phyloP scores from a whole-genome alignment of 37 sponge, comb jelly and placozoan genomes.

The Tethya wilhelma region DNA sequence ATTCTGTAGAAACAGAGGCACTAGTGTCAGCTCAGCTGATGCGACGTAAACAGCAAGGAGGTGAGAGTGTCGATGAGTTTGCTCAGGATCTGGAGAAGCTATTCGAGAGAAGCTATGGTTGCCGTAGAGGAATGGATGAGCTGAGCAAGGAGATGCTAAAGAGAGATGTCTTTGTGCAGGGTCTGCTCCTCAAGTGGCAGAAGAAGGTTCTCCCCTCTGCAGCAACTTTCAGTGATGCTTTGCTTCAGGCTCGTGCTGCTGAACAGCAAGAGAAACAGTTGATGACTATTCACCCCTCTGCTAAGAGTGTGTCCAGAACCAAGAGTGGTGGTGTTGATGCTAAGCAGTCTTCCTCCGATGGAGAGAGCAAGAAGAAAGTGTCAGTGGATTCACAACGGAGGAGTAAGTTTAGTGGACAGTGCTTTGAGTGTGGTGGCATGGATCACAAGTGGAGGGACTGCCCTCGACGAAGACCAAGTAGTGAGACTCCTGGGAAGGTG shows the following conservation, averaged over 20 bases:
- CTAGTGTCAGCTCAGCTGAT: slow-evolving; percentile 21
- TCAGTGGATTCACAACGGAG: too few relatives aligned
- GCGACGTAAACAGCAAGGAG: slow-evolving; percentile 5
- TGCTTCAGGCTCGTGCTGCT: slow-evolving; percentile 31
- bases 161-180: slow-evolving; percentile 33
- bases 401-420: too few relatives aligned
- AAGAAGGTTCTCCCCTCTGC: slow-evolving; percentile 43
- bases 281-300: too few relatives aligned
- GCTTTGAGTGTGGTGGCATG: too few relatives aligned
- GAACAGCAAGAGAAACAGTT: slow-evolving; percentile 37
- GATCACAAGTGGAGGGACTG: too few relatives aligned
- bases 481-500: too few relatives aligned
- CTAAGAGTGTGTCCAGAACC: too few relatives aligned
- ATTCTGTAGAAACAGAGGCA: slow-evolving; percentile 28
- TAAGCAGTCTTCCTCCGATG: too few relatives aligned
- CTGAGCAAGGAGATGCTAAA: too few relatives aligned
- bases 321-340: too few relatives aligned
- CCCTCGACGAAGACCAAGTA: too few relatives aligned
- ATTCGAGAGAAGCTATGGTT: slow-evolving; percentile 44
- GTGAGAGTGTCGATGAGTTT: slow-evolving; percentile 14
- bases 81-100: slow-evolving; percentile 25
- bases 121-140: slow-evolving; percentile 21
- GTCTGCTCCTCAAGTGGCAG: slow-evolving; percentile 44
- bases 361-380: too few relatives aligned
- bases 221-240: slow-evolving; percentile 14